Percentiles rank a stretch among this genome's conserved stretches.
Evolutionary conservation across 2,113 vertebrate genomes (phyloP).

Genomic region (Bothrops jararaca): DNA sequence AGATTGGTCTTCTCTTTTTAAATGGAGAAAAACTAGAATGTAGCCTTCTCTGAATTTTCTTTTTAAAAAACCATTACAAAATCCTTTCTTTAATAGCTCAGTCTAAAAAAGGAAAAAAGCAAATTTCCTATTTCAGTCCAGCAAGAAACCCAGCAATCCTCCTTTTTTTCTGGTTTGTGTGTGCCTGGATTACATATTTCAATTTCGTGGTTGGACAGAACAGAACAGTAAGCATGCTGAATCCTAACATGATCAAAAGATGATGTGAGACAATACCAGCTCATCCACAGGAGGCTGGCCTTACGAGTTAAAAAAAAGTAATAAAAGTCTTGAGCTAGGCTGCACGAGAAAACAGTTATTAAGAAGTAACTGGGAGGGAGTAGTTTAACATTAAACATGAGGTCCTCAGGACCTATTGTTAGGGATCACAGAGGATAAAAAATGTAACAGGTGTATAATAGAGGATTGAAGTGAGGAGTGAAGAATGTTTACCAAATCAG

Average conservation of each 20-base stretch:
- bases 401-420: too few species aligned
- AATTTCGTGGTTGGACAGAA: not conserved
- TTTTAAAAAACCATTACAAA: not conserved
- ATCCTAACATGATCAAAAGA: not conserved
- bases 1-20: not conserved
- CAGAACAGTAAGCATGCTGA: not conserved
- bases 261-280: not conserved
- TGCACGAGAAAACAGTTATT: not conserved
- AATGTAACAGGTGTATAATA: too few species aligned
- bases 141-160: not conserved
- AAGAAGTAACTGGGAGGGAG: not conserved
- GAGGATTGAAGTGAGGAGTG: too few species aligned
- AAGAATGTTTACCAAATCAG: too few species aligned
- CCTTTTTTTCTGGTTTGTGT: not conserved
- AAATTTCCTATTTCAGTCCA: not conserved
- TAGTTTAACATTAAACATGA: too few species aligned
- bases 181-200: not conserved
- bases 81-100: not conserved
- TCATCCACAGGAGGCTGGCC: not conserved
- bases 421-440: too few species aligned
- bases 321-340: not conserved
- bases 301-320: not conserved
- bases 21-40: not conserved
- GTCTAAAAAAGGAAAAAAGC: not conserved
- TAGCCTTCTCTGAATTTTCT: not conserved